A percentile compares a stretch with the other conserved stretches of the same genome.
Conservation (phyloP, 2,888 invertebrate genomes). For the Formica aserva region DNA sequence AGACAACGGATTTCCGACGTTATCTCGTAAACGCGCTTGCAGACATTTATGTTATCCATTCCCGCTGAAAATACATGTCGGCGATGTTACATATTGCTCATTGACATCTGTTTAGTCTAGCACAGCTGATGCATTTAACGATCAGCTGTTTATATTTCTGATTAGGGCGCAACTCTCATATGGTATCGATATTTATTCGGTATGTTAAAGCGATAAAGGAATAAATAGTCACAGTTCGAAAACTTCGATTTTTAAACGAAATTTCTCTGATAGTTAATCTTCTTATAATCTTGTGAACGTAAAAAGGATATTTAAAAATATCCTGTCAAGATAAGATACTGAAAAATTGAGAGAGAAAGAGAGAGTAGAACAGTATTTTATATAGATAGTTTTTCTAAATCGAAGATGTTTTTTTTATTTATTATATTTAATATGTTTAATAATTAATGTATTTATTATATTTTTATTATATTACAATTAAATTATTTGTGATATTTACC, state of each 20-base stretch:
- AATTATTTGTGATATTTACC: not conserved
- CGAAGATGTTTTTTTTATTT: not conserved
- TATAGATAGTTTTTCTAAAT: not conserved
- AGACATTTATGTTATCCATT: not conserved
- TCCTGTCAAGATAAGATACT: not conserved
- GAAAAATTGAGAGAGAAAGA: not conserved
- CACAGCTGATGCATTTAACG: constrained; percentile 23
- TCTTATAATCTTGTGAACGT: not conserved
- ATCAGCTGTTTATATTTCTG: constrained; percentile 43
- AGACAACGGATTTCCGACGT: not conserved
- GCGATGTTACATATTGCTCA: constrained; percentile 17
- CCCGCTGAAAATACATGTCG: not conserved
- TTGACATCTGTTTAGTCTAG: constrained; percentile 37
- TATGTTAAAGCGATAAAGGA: not conserved
- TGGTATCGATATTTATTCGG: not conserved
- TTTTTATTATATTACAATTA: not conserved
- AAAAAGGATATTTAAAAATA: not conserved
- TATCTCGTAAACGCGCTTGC: not conserved
- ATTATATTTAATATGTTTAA: not conserved
- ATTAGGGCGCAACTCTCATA: not conserved
- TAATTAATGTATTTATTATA: not conserved
- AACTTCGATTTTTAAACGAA: constrained; percentile 7
- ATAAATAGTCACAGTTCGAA: not conserved
- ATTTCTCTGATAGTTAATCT: not conserved
- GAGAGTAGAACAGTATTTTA: not conserved